phyloP scores from a whole-genome alignment of 1,140 invertebrate genomes.

The Pseudomyrmex cubaensis region DNA sequence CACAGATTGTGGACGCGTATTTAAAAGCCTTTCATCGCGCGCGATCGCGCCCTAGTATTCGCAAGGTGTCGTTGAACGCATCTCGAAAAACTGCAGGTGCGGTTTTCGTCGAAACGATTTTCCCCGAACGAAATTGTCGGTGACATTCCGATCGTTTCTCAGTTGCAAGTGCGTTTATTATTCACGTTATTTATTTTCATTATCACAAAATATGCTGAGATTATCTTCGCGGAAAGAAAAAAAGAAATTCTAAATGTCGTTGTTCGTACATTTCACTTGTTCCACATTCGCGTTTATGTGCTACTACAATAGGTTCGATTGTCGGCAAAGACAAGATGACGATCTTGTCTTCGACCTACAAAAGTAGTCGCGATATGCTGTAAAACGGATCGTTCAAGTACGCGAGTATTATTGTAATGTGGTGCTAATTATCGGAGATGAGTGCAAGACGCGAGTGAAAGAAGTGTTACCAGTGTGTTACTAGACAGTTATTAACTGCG shows the following conservation, averaged over 20 bases:
- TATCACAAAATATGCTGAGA: neutral
- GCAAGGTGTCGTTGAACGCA: slow-evolving; percentile 22
- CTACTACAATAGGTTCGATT: neutral
- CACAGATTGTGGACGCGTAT: slow-evolving; percentile 50
- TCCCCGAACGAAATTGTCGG: neutral
- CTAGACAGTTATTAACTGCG: slow-evolving; percentile 71
- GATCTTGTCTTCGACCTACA: slow-evolving; percentile 21
- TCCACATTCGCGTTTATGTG: neutral
- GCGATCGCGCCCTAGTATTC: slow-evolving; percentile 8
- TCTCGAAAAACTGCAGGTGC: slow-evolving; percentile 11
- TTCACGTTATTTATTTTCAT: neutral
- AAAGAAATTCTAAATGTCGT: neutral
- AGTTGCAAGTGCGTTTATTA: neutral
- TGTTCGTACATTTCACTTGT: neutral
- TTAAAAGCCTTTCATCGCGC: slow-evolving; percentile 21
- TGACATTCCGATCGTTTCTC: neutral
- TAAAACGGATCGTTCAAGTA: slow-evolving; percentile 23
- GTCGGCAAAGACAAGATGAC: neutral
- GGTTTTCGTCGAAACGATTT: neutral
- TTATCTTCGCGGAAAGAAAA: neutral
- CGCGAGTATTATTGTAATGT: slow-evolving; percentile 44
- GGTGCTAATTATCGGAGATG: slow-evolving; percentile 55
- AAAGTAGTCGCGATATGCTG: slow-evolving; percentile 44
- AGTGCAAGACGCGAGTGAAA: slow-evolving; percentile 49
- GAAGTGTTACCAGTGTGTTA: slow-evolving; percentile 62